A percentile compares a stretch with the other conserved stretches of the same genome.
Evolutionary conservation across 2,888 invertebrate species (phyloP).

Genomic region (Carcina quercana): DNA sequence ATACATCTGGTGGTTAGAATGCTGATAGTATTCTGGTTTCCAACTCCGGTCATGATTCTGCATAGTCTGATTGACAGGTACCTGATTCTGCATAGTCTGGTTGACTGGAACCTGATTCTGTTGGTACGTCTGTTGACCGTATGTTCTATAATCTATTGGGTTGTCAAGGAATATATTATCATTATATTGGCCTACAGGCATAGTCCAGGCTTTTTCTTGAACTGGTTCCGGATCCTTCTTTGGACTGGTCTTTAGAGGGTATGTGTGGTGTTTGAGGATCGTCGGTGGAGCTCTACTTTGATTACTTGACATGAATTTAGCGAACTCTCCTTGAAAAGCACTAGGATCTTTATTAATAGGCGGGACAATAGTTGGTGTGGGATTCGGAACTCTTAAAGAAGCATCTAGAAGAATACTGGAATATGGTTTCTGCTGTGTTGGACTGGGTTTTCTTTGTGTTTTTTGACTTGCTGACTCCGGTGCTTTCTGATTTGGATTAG

Average conservation of each 20-base stretch:
- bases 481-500: no score
- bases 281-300: slow-evolving; percentile 5
- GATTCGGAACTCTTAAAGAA: slow-evolving; percentile 32
- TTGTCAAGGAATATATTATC: slow-evolving; percentile 51
- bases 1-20: slow-evolving; percentile 29
- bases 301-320: slow-evolving; percentile 47
- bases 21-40: slow-evolving; percentile 34
- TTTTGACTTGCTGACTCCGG: no score
- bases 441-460: slow-evolving; percentile 9
- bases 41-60: slow-evolving; percentile 26
- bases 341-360: slow-evolving; percentile 56
- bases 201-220: not conserved
- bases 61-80: no score
- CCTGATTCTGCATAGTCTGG: slow-evolving; percentile 5
- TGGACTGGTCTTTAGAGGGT: slow-evolving; percentile 12
- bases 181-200: slow-evolving; percentile 57
- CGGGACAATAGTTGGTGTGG: slow-evolving; percentile 19
- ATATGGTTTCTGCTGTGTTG: slow-evolving; percentile 16
- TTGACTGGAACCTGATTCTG: no score
- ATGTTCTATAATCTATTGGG: slow-evolving; percentile 45
- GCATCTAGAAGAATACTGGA: slow-evolving; percentile 24
- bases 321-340: slow-evolving; percentile 59
- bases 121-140: no score
- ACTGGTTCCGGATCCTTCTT: not conserved
- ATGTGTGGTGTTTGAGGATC: slow-evolving; percentile 4